Evolutionary conservation across 92 coral and sea anemone genomes (phyloP).

Genomic region (Virgularia gustaviana): DNA sequence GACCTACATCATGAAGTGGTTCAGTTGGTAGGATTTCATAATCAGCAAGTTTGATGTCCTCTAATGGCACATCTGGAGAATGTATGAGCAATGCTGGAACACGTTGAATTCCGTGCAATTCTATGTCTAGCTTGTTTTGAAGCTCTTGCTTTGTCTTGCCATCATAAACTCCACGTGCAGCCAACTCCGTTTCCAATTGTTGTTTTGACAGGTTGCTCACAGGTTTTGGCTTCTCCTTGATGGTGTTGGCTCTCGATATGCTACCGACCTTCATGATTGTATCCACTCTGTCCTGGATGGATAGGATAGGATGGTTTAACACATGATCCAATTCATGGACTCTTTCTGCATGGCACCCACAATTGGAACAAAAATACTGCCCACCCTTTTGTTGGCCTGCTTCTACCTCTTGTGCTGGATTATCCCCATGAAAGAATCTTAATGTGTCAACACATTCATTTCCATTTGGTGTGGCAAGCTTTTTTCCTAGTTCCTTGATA

Average conservation of each 20-base stretch:
- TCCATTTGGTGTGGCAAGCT: not conserved
- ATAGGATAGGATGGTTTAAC: conserved; percentile 33
- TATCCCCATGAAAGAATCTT: conserved; percentile 46
- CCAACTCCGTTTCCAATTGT: conserved; percentile 42
- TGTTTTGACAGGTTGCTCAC: conserved; percentile 17
- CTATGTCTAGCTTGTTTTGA: conserved; percentile 31
- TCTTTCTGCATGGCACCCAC: conserved; percentile 49
- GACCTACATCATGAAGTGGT: conserved; percentile 46
- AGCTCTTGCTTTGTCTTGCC: conserved; percentile 43
- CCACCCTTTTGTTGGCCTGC: conserved; percentile 55
- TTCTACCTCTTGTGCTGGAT: conserved; percentile 41
- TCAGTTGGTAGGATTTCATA: conserved; percentile 50
- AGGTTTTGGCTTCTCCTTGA: conserved; percentile 28
- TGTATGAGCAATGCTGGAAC: conserved; percentile 51
- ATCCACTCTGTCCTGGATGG: conserved; percentile 46
- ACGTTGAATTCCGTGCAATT: conserved; percentile 50
- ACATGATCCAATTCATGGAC: conserved; percentile 52
- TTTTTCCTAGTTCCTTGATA: conserved; percentile 6
- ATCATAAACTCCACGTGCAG: conserved; percentile 26
- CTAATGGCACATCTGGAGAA: conserved; percentile 43
- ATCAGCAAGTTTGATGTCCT: conserved; percentile 35
- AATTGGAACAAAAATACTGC: conserved; percentile 35
- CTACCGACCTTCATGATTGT: conserved; percentile 41
- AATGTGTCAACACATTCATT: conserved; percentile 28
- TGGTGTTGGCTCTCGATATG: conserved; percentile 32